Percentiles rank a stretch among this genome's conserved stretches.
Conservation (phyloP, 2,888 invertebrate genomes). For the Steinernema hermaphroditum region DNA sequence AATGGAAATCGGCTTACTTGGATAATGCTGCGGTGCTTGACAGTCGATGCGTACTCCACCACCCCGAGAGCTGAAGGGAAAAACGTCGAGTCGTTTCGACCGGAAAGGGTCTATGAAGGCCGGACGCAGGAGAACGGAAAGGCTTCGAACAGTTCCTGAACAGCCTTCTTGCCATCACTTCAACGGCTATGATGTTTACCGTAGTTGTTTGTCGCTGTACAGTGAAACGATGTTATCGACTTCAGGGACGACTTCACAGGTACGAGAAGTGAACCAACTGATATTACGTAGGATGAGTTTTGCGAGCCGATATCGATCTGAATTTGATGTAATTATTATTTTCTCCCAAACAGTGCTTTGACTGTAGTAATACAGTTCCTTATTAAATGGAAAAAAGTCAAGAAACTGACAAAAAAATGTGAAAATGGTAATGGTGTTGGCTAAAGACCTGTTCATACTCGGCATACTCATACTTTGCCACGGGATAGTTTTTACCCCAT, state of each 20-base stretch:
- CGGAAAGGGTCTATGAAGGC: constrained; percentile 53
- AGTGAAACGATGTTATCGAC: constrained; percentile 44
- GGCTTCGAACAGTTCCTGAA: constrained; percentile 45
- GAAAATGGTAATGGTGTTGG: too few species aligned
- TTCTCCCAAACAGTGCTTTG: too few species aligned
- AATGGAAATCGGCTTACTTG: constrained; percentile 50
- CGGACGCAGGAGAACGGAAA: constrained; percentile 43
- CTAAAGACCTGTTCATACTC: too few species aligned
- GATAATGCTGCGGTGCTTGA: constrained; percentile 61
- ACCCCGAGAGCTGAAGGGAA: constrained; percentile 47
- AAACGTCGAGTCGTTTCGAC: constrained; percentile 50
- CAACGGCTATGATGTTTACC: constrained; percentile 30
- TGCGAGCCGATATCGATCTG: constrained; percentile 35
- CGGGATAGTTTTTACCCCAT: too few species aligned
- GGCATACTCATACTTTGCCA: too few species aligned
- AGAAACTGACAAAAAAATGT: too few species aligned
- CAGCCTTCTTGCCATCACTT: neutral
- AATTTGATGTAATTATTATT: constrained; percentile 24
- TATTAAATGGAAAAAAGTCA: too few species aligned
- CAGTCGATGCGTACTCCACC: constrained; percentile 60
- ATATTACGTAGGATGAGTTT: constrained; percentile 33
- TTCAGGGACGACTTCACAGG: constrained; percentile 33
- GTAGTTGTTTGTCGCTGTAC: constrained; percentile 40
- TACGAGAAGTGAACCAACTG: constrained; percentile 39
- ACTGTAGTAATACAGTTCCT: too few species aligned